A percentile compares a stretch with the other conserved stretches of the same genome.
Evolutionary conservation across 1,140 invertebrate species (phyloP).

Genomic region (Coenobita brevimanus): DNA sequence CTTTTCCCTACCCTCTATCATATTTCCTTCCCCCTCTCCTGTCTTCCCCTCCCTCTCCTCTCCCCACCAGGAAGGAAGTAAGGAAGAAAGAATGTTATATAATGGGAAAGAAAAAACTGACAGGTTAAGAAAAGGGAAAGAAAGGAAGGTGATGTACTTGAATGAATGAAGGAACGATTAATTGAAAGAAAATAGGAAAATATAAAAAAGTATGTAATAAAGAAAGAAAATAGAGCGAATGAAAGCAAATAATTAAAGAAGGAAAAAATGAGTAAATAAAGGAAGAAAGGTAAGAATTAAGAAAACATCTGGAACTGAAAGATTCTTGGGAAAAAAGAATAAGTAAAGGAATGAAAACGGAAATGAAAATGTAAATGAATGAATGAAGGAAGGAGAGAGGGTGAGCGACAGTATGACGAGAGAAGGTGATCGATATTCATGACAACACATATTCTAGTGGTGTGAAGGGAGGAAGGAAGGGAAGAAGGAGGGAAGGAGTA

Average conservation of each 20-base stretch:
- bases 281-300: background rate
- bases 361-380: background rate
- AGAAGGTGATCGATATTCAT: no score
- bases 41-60: no score
- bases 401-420: no score
- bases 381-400: no score
- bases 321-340: no score
- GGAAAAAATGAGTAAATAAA: background rate
- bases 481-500: conserved; percentile 6
- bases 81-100: background rate
- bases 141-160: background rate
- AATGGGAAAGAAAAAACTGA: background rate
- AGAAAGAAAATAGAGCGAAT: background rate
- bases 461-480: background rate
- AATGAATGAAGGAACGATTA: background rate
- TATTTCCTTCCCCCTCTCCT: no score
- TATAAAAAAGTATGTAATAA: background rate
- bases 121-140: background rate
- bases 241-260: background rate
- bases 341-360: background rate
- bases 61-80: background rate
- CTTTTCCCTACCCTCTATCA: no score
- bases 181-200: background rate
- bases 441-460: no score
- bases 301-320: no score